phyloP scores from a whole-genome alignment of 2,888 invertebrate genomes.

The Sesia bembeciformis region DNA sequence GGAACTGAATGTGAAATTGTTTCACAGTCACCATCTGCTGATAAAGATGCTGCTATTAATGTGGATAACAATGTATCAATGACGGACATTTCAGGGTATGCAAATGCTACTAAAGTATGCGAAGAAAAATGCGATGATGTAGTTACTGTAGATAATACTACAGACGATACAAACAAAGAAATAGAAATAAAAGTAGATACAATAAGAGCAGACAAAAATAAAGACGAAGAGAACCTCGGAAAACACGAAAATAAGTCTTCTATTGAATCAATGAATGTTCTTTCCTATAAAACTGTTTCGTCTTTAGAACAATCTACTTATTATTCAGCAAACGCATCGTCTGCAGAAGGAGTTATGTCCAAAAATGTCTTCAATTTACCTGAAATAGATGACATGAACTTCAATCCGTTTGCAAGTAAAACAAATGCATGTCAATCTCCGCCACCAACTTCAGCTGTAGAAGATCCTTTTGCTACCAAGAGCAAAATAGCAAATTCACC shows the following conservation, averaged over 20 bases:
- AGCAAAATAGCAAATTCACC: conserved; percentile 16
- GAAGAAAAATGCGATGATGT: neutral
- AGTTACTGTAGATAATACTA: neutral
- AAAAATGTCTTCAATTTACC: conserved; percentile 56
- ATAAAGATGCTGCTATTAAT: neutral
- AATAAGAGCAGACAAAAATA: neutral
- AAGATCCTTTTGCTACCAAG: conserved; percentile 20
- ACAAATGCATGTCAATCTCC: conserved; percentile 39
- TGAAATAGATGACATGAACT: conserved; percentile 48
- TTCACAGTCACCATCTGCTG: neutral
- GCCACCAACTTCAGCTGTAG: conserved; percentile 13
- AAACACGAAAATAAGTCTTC: neutral
- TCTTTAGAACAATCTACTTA: conserved; percentile 41
- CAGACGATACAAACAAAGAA: neutral
- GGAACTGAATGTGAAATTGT: neutral
- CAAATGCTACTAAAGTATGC: neutral
- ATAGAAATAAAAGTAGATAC: neutral
- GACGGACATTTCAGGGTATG: neutral
- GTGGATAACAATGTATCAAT: neutral
- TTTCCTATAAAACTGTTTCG: conserved; percentile 18
- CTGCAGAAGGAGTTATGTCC: conserved; percentile 24
- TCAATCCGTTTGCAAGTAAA: conserved; percentile 50
- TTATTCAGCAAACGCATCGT: conserved; percentile 30
- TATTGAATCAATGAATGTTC: neutral
- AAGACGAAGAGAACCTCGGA: neutral